Conservation (phyloP, 2,888 invertebrate genomes). For the Diaperis boleti region DNA sequence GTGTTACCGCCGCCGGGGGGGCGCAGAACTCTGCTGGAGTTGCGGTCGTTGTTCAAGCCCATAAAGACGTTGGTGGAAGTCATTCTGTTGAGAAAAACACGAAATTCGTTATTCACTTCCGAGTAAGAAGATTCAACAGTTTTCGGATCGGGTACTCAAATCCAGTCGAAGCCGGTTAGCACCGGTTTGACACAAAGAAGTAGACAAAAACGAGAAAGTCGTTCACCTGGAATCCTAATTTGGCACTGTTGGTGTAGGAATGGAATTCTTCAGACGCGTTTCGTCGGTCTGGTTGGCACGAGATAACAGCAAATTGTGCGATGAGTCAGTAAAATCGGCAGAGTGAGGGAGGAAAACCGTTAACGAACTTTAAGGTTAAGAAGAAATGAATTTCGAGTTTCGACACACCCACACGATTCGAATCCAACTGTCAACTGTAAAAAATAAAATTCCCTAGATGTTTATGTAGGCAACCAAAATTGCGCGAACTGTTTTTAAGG, state of each 20-base stretch:
- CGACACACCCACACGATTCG: too few species aligned
- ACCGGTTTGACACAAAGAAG: neutral
- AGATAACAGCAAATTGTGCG: neutral
- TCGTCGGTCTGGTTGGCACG: neutral
- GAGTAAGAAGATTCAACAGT: neutral
- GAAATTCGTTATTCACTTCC: neutral
- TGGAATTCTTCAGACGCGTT: neutral
- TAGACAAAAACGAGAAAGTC: neutral
- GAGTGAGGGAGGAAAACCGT: too few species aligned
- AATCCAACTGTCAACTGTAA: too few species aligned
- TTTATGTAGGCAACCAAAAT: too few species aligned
- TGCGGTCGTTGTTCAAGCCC: conserved; percentile 55
- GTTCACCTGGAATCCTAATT: neutral
- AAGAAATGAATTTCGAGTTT: too few species aligned
- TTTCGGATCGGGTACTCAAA: neutral
- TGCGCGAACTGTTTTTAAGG: too few species aligned
- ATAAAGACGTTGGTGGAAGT: conserved; percentile 61
- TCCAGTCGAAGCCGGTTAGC: neutral
- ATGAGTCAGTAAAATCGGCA: too few species aligned
- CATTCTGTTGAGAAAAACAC: conserved; percentile 52
- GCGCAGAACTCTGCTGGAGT: conserved; percentile 66
- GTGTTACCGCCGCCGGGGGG: conserved; percentile 68
- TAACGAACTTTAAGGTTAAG: too few species aligned
- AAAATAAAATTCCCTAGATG: too few species aligned
- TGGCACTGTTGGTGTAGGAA: neutral